These are phyloP conservation scores for Apis laboriosa DNA, from an alignment of 1,140 invertebrate species.

Conservation along the genomic window DNA sequence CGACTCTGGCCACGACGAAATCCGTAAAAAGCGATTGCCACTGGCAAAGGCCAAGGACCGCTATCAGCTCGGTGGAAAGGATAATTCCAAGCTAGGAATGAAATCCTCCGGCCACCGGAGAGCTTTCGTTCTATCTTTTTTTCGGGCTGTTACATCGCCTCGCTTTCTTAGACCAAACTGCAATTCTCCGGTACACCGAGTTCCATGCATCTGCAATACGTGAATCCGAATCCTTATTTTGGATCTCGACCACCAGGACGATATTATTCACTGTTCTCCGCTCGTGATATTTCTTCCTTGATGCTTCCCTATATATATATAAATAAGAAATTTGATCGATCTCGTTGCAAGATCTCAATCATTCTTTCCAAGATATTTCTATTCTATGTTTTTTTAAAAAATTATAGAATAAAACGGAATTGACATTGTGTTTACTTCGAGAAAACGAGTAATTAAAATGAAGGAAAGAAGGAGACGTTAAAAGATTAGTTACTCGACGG, in stretches of 20 bases:
- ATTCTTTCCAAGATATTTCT: background rate
- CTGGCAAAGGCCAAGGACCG: background rate
- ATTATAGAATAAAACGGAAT: too few relatives aligned
- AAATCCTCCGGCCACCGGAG: conserved; percentile 35
- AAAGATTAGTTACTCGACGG: background rate
- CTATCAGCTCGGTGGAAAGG: conserved; percentile 30
- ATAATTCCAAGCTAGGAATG: conserved; percentile 46
- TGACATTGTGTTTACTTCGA: too few relatives aligned
- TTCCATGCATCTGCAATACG: conserved; percentile 24
- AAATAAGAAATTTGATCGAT: too few relatives aligned
- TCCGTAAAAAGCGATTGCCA: conserved; percentile 33
- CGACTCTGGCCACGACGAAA: background rate
- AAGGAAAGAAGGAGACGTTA: background rate
- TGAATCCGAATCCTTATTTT: background rate
- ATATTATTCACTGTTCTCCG: background rate
- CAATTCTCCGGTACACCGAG: conserved; percentile 7
- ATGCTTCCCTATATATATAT: background rate
- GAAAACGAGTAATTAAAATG: too few relatives aligned
- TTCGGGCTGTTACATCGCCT: conserved; percentile 17
- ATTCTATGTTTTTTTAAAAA: background rate
- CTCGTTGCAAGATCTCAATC: too few relatives aligned
- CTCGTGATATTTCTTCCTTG: background rate
- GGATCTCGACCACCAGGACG: background rate
- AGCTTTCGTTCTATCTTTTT: conserved; percentile 44
- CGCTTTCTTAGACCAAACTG: conserved; percentile 2